Evolutionary conservation across 2,113 vertebrate species (phyloP), one percentile per base, ranked within the genome.

Genomic region (Antennarius striatus): DNA sequence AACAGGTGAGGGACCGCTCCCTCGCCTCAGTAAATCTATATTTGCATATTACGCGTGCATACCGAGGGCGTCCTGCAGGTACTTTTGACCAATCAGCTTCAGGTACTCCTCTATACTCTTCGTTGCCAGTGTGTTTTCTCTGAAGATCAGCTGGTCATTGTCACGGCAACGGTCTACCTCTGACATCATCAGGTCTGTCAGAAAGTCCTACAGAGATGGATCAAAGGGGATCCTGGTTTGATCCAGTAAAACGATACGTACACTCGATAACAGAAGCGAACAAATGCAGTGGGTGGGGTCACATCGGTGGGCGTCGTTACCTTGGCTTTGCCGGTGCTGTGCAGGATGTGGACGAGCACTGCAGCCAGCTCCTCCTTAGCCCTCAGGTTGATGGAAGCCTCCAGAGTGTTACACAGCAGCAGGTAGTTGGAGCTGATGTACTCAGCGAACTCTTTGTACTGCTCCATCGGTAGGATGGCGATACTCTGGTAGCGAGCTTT

Each of bases 111-210:
- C 98, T 0, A 99, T 97, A 59, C 97, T 97, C 88, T 99, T 99
- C 15, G 98, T 99, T 10, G 96, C 97, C 72, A 99, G 79, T 0
- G 97, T 99, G 85, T 99, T 99, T 84, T 99, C 98, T 73, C 97
- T 92, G 91, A 99, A 98, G 85, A 99, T 98, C 78, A 99, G 94
- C 84, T 99, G 97, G 79, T 99, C 98, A 0, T 99, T 99, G 85
- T 99, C 98, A 59, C 96, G 96, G 40, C 97, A 99, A 81, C 98
- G 95, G 89, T 99, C 98, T 47, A 99, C 97, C 89, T 99, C 98
- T 3, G 97, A 97, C 98, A 99, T 98, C 96, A 99, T 98, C 82
- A 99, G 91, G 84, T 99, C 98, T 0, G 97, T 98, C 83, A 99
- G 91, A 89, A 99, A 99, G 88, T 99, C 98, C 98, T 99, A 87